These are phyloP conservation scores for Platorchestia sp. DNA, from an alignment of 1,140 invertebrate species.

Conservation along the genomic window DNA sequence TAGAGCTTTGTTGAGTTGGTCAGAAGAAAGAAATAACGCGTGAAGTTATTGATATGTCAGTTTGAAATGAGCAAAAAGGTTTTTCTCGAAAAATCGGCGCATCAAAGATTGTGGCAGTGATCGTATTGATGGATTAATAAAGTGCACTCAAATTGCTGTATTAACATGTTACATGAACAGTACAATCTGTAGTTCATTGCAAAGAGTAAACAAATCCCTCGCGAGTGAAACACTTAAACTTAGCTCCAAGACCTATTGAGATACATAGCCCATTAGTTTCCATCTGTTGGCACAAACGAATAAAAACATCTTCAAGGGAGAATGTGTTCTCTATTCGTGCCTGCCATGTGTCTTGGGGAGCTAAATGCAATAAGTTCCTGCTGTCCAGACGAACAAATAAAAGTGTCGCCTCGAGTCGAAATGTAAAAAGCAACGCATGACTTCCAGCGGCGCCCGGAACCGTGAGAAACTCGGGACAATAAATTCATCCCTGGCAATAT, in stretches of 20 bases:
- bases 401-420: neutral
- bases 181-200: neutral
- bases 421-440: conserved; percentile 8
- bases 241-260: neutral
- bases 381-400: neutral
- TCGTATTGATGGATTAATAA: neutral
- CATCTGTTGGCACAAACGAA: neutral
- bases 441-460: neutral
- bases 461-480: neutral
- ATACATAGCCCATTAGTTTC: neutral
- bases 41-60: neutral
- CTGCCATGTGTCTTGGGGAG: neutral
- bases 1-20: neutral
- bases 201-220: neutral
- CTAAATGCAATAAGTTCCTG: neutral
- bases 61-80: neutral
- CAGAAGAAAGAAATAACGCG: too few species aligned
- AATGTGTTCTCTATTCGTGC: neutral
- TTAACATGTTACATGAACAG: neutral
- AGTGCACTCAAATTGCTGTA: neutral
- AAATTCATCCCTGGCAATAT: neutral
- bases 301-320: neutral
- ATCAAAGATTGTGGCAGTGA: too few species aligned
- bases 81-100: neutral
- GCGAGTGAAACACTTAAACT: neutral